Evolutionary conservation across 2,888 invertebrate species (phyloP).

Genomic region (Balanococcus diminutus): DNA sequence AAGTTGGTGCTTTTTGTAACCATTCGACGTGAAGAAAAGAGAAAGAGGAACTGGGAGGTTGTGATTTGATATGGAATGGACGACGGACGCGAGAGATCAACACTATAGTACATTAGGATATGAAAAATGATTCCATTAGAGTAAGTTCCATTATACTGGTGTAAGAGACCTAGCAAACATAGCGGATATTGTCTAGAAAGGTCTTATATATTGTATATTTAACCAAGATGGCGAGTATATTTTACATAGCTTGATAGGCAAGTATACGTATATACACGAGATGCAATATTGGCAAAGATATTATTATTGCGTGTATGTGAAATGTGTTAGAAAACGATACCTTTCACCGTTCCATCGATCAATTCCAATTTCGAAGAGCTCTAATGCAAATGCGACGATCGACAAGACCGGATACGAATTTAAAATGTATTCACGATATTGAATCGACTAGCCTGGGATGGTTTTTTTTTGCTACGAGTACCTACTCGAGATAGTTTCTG

Average conservation of each 20-base stretch:
- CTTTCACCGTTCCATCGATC: not conserved
- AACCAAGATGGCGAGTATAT: not conserved
- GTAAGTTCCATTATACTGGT: not conserved
- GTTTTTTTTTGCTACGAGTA: not conserved
- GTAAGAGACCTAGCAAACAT: not conserved
- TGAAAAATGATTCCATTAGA: conserved; percentile 34
- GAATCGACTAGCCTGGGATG: not conserved
- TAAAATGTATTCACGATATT: not conserved
- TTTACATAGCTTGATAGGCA: not conserved
- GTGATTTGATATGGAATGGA: not conserved
- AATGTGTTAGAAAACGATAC: not conserved
- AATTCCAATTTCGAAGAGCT: not conserved
- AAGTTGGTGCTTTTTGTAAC: too few species aligned
- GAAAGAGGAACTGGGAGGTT: too few species aligned
- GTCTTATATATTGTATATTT: not conserved
- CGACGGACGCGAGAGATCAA: not conserved
- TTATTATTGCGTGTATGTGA: not conserved
- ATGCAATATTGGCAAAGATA: not conserved
- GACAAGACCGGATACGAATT: not conserved
- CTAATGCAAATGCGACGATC: not conserved
- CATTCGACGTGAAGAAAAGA: too few species aligned
- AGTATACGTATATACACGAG: not conserved
- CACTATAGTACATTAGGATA: not conserved
- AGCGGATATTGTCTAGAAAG: not conserved
- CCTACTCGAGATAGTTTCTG: not conserved